Conservation (phyloP, 2,113 vertebrate species). For the Phoenicopterus ruber region DNA sequence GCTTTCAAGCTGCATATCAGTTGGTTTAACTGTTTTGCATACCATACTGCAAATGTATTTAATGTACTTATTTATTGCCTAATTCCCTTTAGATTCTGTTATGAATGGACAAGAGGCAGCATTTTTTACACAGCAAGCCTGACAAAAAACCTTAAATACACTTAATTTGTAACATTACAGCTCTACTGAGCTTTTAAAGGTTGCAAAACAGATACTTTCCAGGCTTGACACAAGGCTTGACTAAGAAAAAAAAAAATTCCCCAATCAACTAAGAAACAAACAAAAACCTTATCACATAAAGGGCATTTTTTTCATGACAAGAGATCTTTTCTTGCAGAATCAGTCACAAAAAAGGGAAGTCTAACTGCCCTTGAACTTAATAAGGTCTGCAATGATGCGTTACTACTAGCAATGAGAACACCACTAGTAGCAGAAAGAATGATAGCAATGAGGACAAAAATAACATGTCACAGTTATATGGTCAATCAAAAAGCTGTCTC, state of each 20-base stretch:
- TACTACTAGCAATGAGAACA: neutral
- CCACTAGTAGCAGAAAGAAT: neutral
- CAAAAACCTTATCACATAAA: neutral
- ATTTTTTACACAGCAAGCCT: neutral
- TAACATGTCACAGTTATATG: neutral
- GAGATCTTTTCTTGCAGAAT: neutral
- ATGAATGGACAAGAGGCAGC: neutral
- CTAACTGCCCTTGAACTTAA: neutral
- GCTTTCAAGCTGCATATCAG: neutral
- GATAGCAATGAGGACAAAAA: neutral
- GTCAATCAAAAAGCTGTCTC: neutral
- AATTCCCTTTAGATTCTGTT: constrained; percentile 14
- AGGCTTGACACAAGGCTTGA: neutral
- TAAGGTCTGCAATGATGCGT: neutral
- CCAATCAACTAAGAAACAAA: neutral
- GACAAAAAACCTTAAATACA: neutral
- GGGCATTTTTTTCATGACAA: neutral
- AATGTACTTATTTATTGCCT: constrained; percentile 32
- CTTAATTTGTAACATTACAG: neutral
- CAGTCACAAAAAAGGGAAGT: neutral
- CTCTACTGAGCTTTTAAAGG: neutral
- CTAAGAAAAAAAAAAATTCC: neutral
- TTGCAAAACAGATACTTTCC: neutral
- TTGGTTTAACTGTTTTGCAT: neutral
- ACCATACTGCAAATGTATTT: neutral